Evolutionary conservation across 2,888 invertebrate species (phyloP).

Genomic region (Drosophila diplacantha): DNA sequence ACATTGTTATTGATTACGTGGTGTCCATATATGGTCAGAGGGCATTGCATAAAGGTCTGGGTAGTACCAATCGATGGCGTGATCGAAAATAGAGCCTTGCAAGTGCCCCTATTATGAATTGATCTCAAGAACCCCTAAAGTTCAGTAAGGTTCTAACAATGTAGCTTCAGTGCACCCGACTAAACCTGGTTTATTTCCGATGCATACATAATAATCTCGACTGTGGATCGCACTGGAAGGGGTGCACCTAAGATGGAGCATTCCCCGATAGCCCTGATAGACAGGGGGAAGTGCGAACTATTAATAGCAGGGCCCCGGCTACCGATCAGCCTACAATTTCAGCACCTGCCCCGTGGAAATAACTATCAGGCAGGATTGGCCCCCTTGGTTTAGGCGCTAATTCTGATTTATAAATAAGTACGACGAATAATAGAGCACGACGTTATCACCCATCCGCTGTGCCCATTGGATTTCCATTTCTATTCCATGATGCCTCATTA

Average conservation of each 20-base stretch:
- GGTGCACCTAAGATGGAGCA: neutral
- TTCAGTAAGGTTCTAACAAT: neutral
- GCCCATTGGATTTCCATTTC: slow-evolving; percentile 3
- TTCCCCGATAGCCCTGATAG: neutral
- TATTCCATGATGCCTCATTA: slow-evolving; percentile 15
- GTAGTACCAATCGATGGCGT: slow-evolving; percentile 3
- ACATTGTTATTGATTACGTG: slow-evolving; percentile 17
- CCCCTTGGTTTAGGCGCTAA: neutral
- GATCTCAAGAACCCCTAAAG: neutral
- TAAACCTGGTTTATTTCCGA: neutral
- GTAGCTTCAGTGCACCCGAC: too few relatives aligned
- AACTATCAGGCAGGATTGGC: slow-evolving; percentile 13
- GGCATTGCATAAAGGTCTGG: neutral
- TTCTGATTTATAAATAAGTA: slow-evolving; percentile 4
- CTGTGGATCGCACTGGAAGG: neutral
- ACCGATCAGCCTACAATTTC: neutral
- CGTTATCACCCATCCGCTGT: slow-evolving; percentile 17
- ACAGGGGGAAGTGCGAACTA: slow-evolving; percentile 2
- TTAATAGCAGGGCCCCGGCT: neutral
- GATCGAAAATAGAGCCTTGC: slow-evolving; percentile 7
- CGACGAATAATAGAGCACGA: neutral
- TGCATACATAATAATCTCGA: neutral
- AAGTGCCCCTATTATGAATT: neutral
- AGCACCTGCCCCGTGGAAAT: neutral
- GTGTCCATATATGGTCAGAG: slow-evolving; percentile 4